phyloP scores from a whole-genome alignment of 64 coral and sea anemone species.

The Anthopleura sola region DNA sequence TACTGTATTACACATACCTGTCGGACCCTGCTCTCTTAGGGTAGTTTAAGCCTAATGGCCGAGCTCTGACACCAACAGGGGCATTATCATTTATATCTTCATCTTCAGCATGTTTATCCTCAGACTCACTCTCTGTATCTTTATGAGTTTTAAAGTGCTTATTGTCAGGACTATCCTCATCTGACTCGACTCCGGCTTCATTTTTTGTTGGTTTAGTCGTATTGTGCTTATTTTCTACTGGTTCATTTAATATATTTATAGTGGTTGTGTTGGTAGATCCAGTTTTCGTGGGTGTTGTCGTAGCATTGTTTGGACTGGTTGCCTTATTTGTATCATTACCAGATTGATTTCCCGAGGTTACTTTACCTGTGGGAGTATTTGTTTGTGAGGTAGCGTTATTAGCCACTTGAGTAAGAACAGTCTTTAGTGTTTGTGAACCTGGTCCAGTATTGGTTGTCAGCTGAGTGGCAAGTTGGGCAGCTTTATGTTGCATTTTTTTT shows the following conservation, averaged over 20 bases:
- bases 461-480: neutral
- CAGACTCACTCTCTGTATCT: neutral
- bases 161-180: neutral
- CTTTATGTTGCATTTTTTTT: neutral
- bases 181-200: neutral
- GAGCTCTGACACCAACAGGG: neutral
- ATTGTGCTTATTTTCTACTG: neutral
- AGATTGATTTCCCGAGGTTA: neutral
- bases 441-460: neutral
- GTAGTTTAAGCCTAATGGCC: neutral
- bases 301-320: neutral
- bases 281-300: neutral
- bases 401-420: neutral
- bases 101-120: neutral
- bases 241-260: neutral
- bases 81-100: neutral
- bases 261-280: neutral
- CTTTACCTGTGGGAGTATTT: neutral
- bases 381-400: neutral
- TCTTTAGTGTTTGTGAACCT: neutral
- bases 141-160: neutral
- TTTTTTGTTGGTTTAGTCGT: neutral
- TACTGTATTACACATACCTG: neutral
- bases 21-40: neutral
- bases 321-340: neutral